Evolutionary conservation across 2,113 vertebrate genomes (phyloP).

Genomic region (Tetrao urogallus): DNA sequence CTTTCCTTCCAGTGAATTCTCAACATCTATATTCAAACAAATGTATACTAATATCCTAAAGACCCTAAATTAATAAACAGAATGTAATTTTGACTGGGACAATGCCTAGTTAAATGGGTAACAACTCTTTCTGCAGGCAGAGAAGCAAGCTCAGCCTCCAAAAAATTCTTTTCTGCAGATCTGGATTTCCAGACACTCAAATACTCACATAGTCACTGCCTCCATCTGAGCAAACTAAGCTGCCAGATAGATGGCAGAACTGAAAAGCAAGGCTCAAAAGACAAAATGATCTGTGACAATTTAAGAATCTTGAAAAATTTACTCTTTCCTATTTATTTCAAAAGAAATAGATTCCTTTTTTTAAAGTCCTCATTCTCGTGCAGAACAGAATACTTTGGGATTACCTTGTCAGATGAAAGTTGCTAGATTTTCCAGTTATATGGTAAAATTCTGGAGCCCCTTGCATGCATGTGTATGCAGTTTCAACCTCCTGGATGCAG

Average conservation of each 20-base stretch:
- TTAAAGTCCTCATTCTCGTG: constrained; percentile 13
- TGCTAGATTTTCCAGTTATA: constrained; percentile 5
- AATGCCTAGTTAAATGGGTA: not conserved
- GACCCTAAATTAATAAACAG: not conserved
- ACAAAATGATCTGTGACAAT: constrained; percentile 40
- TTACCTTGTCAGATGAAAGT: constrained; percentile 33
- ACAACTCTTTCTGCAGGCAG: not conserved
- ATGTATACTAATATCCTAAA: not conserved
- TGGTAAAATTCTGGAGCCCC: constrained; percentile 6
- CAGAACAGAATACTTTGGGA: not conserved
- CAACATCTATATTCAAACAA: not conserved
- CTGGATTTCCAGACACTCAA: constrained; percentile 43
- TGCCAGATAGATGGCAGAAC: constrained; percentile 42
- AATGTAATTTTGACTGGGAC: not conserved
- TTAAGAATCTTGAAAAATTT: constrained; percentile 8
- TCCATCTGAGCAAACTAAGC: not conserved
- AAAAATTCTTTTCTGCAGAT: not conserved
- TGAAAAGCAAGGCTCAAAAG: constrained; percentile 45
- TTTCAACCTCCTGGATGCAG: not conserved
- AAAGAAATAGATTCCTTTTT: constrained; percentile 39
- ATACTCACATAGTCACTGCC: constrained; percentile 3
- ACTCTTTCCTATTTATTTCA: constrained; percentile 30
- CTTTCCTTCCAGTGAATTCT: not conserved
- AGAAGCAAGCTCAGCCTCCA: not conserved
- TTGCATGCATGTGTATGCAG: not conserved